A percentile compares a stretch with the other conserved stretches of the same genome.
Evolutionary conservation across 1,140 invertebrate species (phyloP).

Genomic region (Ylistrum balloti): DNA sequence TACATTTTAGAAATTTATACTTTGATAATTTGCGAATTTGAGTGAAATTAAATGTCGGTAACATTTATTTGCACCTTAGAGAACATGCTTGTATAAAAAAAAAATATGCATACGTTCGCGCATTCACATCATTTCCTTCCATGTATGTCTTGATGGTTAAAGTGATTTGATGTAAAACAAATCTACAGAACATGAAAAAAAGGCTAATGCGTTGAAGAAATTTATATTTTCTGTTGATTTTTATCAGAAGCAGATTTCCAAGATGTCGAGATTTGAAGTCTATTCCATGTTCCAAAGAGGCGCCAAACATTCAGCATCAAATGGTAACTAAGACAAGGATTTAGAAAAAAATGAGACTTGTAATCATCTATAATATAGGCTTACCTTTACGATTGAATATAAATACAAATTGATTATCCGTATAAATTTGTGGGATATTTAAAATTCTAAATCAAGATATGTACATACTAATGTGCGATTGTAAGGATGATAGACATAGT

Average conservation of each 20-base stretch:
- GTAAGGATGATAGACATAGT: background rate
- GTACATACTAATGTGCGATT: background rate
- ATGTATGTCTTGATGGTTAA: background rate
- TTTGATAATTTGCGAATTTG: background rate
- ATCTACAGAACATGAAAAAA: background rate
- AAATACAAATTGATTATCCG: background rate
- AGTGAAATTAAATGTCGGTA: background rate
- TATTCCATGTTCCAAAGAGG: background rate
- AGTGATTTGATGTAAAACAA: background rate
- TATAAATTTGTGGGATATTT: background rate
- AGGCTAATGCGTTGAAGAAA: slow-evolving; percentile 20
- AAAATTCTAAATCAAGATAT: background rate
- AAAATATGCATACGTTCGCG: background rate
- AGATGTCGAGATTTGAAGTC: background rate
- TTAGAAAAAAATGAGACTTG: background rate
- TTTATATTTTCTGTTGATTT: background rate
- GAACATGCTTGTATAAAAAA: background rate
- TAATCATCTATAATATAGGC: background rate
- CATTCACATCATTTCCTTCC: background rate
- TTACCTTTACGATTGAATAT: background rate
- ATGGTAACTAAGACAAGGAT: background rate
- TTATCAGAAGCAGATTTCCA: background rate
- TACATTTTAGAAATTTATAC: no score
- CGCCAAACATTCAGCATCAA: background rate
- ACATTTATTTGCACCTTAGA: background rate